Base-by-base conservation (phyloP, 2,797 vertebrate species). In the Sebastes cheni region DNA sequence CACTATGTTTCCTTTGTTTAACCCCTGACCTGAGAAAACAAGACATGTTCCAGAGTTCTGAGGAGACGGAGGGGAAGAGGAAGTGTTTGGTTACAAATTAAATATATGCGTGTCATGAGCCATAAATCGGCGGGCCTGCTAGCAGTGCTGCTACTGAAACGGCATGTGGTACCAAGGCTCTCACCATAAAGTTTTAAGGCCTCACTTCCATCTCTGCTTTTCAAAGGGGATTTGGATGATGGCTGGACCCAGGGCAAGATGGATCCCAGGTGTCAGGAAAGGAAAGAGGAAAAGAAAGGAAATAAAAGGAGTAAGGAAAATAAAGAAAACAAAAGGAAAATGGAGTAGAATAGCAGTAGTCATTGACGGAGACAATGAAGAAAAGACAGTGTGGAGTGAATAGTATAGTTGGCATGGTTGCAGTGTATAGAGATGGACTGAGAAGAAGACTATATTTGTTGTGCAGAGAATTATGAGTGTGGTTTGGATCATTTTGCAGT, bases 71-170 rank as follows among this genome's bases (percentile, higher is more conserved):
- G 95, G 96, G 96, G 95, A 97, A 97, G 94, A 97, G 98, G 98
- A 99, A 99, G 98, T 99, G 96, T 99, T 97, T 94, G 97, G 97
- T 99, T 99, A 97, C 98, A 99, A 97, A 98, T 98, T 97, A 97
- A 98, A 99, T 97, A 96, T 97, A 97, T 97, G 95, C 91, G 88
- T 97, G 97, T 98, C 97, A 96, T 96, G 97, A 96, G 95, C 95
- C 94, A 97, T 98, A 98, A 98, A 98, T 98, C 95, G 94, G 89
- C 84, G 46, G 89, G 81, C 88, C 91, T 89, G 96, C 96, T 93
- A 95, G 95, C 91, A 94, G 95, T 88, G 14, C 85, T 36, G 93
- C 95, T 94, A 82, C 96, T 94, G 94, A 91, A 93, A 93, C 89
- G 89, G 92, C 96, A 95, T 93, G 93, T 86, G 91, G 94, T 89